Percentiles rank a stretch among this genome's conserved stretches.
These are phyloP conservation scores for Amblyteles armatorius DNA, from an alignment of 2,888 invertebrate species.

Conservation along the genomic window DNA sequence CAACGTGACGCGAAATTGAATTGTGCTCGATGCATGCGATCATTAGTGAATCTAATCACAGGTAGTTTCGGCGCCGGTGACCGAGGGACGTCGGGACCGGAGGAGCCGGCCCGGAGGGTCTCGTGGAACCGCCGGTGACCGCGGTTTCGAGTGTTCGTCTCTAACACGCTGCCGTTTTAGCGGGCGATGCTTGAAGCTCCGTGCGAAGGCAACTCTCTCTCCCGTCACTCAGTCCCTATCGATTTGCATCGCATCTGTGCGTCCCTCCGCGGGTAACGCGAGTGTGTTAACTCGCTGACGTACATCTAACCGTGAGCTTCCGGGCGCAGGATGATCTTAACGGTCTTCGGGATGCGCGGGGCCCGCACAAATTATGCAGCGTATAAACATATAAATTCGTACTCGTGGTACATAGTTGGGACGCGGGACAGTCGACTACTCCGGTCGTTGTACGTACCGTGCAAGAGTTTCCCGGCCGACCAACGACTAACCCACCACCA, in stretches of 20 bases:
- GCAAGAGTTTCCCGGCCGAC: not conserved
- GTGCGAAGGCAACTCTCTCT: slow-evolving; percentile 5
- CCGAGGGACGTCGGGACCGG: slow-evolving; percentile 18
- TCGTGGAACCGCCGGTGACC: slow-evolving; percentile 27
- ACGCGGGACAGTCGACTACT: not conserved
- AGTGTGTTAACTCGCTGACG: slow-evolving; percentile 48
- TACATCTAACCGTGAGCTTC: slow-evolving; percentile 8
- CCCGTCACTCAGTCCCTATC: slow-evolving; percentile 56
- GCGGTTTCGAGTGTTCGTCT: slow-evolving; percentile 48
- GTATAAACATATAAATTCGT: not conserved
- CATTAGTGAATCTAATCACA: slow-evolving; percentile 65
- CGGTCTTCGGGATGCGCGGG: not conserved
- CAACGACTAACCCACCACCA: not conserved
- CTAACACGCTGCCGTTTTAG: slow-evolving; percentile 38
- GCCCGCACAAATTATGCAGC: not conserved
- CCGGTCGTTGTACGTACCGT: not conserved
- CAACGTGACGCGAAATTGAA: slow-evolving; percentile 62
- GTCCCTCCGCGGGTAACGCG: not conserved
- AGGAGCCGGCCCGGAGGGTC: slow-evolving; percentile 28
- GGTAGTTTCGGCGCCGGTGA: slow-evolving; percentile 52
- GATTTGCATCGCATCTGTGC: slow-evolving; percentile 30
- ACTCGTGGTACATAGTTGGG: not conserved
- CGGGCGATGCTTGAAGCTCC: slow-evolving; percentile 24
- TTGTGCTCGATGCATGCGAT: slow-evolving; percentile 65
- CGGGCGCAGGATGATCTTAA: slow-evolving; percentile 20